A percentile compares a stretch with the other conserved stretches of the same genome.
phyloP scores from a whole-genome alignment of 2,888 invertebrate species.

The Heteropelma amictum region DNA sequence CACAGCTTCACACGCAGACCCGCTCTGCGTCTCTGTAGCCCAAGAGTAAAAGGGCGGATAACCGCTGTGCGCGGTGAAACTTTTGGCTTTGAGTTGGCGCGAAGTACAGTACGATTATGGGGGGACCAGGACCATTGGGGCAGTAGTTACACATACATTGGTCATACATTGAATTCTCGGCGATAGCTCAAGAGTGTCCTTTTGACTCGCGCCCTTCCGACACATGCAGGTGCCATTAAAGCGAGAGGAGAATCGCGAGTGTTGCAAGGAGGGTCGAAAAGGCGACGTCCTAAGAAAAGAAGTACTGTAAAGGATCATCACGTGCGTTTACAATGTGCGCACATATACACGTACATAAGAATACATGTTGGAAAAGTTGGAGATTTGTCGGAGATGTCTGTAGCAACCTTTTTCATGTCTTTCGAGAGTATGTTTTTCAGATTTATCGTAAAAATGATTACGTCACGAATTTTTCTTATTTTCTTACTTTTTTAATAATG shows the following conservation, averaged over 20 bases:
- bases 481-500: too few relatives aligned
- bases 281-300: too few relatives aligned
- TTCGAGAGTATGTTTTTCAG: too few relatives aligned
- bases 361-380: too few relatives aligned
- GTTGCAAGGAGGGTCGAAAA: too few relatives aligned
- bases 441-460: too few relatives aligned
- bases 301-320: constrained; percentile 1
- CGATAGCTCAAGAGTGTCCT: constrained; percentile 26
- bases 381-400: too few relatives aligned
- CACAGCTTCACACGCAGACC: not conserved
- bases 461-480: too few relatives aligned
- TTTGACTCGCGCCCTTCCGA: constrained; percentile 40
- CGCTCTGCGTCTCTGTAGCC: not conserved
- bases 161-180: constrained; percentile 35
- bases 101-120: not conserved
- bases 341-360: not conserved
- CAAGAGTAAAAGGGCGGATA: constrained; percentile 19
- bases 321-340: not conserved
- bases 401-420: too few relatives aligned
- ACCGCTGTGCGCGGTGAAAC: too few relatives aligned
- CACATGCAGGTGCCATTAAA: constrained; percentile 44
- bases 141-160: constrained; percentile 39
- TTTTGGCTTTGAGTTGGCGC: not conserved
- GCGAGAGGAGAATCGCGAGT: constrained; percentile 2
- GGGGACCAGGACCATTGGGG: constrained; percentile 33